Conservation (phyloP, 2,113 vertebrate genomes). For the Pipa parva region DNA sequence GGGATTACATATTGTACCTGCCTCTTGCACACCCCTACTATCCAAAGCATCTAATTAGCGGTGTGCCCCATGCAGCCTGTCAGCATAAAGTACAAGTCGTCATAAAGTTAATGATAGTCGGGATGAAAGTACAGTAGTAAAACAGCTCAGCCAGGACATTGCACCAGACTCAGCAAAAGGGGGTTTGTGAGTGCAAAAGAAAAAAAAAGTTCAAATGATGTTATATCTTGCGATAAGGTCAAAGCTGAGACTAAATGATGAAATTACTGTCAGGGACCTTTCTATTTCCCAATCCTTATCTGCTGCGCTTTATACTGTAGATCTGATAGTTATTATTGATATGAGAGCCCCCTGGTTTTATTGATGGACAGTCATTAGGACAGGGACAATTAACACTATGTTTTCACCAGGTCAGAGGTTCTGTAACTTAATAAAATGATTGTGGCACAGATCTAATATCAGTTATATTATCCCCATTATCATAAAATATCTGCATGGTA, state of each 20-base stretch:
- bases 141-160: not conserved
- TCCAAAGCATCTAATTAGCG: not conserved
- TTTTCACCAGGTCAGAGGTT: too few species aligned
- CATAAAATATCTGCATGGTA: too few species aligned
- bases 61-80: conserved; percentile 7
- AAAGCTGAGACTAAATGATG: conserved; percentile 12
- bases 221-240: conserved; percentile 5
- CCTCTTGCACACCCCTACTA: conserved; percentile 8
- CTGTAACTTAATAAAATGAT: too few species aligned
- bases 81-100: conserved; percentile 17
- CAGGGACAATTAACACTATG: too few species aligned
- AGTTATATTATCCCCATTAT: too few species aligned
- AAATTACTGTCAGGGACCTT: not conserved
- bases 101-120: conserved; percentile 11
- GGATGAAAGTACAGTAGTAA: conserved; percentile 18
- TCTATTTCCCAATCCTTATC: conserved; percentile 17
- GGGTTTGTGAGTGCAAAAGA: not conserved
- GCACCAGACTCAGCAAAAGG: conserved; percentile 12
- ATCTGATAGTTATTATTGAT: conserved; percentile 8
- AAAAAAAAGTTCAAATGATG: not conserved
- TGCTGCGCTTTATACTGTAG: conserved; percentile 8
- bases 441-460: too few species aligned
- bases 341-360: not conserved
- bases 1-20: conserved; percentile 2
- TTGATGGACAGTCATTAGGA: not conserved